A percentile compares a stretch with the other conserved stretches of the same genome.
phyloP scores from a whole-genome alignment of 2,797 vertebrate species.

The Leptodactylus fallax region DNA sequence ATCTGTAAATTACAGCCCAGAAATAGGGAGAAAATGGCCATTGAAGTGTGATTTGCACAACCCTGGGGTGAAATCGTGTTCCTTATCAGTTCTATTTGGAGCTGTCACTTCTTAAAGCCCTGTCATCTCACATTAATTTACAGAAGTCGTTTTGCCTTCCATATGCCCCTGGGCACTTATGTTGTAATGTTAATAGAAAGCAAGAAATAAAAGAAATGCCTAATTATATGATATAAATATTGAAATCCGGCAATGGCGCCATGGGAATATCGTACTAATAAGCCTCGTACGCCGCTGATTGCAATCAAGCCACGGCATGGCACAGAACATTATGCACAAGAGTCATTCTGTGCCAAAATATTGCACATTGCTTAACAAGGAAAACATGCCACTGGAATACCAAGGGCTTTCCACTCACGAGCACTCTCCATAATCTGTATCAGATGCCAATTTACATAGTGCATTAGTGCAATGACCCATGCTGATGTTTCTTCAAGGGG shows the following conservation, averaged over 20 bases:
- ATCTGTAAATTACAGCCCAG: not conserved
- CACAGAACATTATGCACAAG: conserved; percentile 4
- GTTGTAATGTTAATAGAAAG: conserved; percentile 68
- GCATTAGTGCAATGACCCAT: not conserved
- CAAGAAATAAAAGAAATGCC: conserved; percentile 68
- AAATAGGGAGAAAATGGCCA: conserved; percentile 42
- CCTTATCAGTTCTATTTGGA: conserved; percentile 71
- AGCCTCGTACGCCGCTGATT: conserved; percentile 23
- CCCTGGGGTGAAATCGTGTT: conserved; percentile 67
- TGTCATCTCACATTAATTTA: conserved; percentile 72
- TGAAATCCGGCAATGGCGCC: conserved; percentile 63
- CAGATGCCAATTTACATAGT: not conserved
- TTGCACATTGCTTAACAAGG: not conserved
- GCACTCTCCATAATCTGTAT: not conserved
- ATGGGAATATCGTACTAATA: conserved; percentile 56
- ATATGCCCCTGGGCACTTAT: conserved; percentile 62
- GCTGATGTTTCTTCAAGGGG: not conserved
- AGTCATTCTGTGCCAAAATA: conserved; percentile 4
- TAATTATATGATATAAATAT: conserved; percentile 65
- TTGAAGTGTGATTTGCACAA: conserved; percentile 65
- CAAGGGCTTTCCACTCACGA: not conserved
- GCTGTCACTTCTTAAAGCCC: conserved; percentile 68
- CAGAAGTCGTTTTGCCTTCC: conserved; percentile 65
- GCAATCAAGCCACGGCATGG: conserved; percentile 41
- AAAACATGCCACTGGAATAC: conserved; percentile 16